phyloP scores from a whole-genome alignment of 2,797 vertebrate genomes.

The Peromyscus nudipes region DNA sequence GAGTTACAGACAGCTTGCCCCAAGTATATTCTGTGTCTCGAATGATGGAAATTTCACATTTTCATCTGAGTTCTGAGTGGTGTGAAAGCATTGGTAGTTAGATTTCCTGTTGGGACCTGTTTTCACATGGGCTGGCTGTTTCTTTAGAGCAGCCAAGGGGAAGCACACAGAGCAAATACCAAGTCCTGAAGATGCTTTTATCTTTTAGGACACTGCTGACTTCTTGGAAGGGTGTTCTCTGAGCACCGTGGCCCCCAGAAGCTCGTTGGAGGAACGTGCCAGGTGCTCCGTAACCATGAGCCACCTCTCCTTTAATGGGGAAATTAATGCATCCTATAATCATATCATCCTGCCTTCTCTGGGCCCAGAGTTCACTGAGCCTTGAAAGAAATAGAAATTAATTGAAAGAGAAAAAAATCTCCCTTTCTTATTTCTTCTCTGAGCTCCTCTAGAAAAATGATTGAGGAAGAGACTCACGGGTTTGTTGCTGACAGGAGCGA shows the following conservation, averaged over 20 bases:
- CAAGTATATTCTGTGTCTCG: neutral
- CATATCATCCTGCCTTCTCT: conserved; percentile 83
- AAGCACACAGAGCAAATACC: neutral
- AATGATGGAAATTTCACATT: neutral
- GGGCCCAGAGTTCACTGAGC: conserved; percentile 80
- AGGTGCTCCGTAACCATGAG: neutral
- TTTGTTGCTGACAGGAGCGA: neutral
- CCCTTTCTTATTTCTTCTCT: conserved; percentile 61
- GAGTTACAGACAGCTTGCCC: neutral
- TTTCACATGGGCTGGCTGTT: conserved; percentile 1
- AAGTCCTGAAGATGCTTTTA: neutral
- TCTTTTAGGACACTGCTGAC: neutral
- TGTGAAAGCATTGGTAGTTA: conserved; percentile 12
- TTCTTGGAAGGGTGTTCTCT: neutral
- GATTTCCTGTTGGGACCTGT: neutral
- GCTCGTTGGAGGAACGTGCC: conserved; percentile 70
- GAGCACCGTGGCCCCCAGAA: neutral
- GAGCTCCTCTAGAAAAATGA: conserved; percentile 68
- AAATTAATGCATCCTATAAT: conserved; percentile 80
- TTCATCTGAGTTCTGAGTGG: conserved; percentile 19
- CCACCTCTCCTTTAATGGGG: conserved; percentile 61
- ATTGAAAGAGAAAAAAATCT: conserved; percentile 84
- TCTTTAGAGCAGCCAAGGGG: conserved; percentile 19
- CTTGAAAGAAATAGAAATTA: conserved; percentile 87
- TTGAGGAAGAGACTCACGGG: conserved; percentile 25